These are phyloP conservation scores for Anagrus nilaparvatae DNA, from an alignment of 1,140 invertebrate genomes.

Conservation along the genomic window DNA sequence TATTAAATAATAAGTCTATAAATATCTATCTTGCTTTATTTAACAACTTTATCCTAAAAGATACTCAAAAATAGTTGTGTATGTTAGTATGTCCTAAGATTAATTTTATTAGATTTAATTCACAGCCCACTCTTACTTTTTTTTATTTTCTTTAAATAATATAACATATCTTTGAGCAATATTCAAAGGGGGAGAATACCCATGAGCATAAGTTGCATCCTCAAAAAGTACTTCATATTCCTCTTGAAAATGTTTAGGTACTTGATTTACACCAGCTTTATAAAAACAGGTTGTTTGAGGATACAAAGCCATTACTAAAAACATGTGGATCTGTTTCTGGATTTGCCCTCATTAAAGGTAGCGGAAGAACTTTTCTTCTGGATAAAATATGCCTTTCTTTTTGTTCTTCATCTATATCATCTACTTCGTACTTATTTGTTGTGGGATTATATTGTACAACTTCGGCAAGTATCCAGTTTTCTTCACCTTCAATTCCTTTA, in stretches of 20 bases:
- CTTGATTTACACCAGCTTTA: conserved; percentile 75
- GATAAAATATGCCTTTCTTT: conserved; percentile 78
- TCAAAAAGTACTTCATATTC: conserved; percentile 94
- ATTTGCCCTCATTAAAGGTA: conserved; percentile 92
- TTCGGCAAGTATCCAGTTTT: conserved; percentile 97
- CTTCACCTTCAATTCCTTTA: conserved; percentile 72
- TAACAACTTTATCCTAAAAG: no score
- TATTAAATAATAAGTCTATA: no score
- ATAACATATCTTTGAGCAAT: conserved; percentile 93
- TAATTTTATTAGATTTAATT: no score
- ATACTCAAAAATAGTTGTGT: no score
- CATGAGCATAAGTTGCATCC: conserved; percentile 75
- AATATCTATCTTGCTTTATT: no score
- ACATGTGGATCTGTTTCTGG: conserved; percentile 89
- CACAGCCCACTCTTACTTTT: no score
- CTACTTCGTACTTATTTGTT: conserved; percentile 90
- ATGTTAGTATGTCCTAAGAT: no score
- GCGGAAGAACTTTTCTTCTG: conserved; percentile 75
- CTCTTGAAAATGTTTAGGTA: conserved; percentile 69
- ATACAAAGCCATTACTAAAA: conserved; percentile 89
- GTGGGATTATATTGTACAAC: conserved; percentile 76
- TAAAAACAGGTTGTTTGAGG: conserved; percentile 99
- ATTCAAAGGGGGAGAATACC: conserved; percentile 81
- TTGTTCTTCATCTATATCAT: conserved; percentile 95
- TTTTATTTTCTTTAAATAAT: conserved; percentile 56